Percentiles rank a stretch among this genome's conserved stretches.
Evolutionary conservation across 92 coral and sea anemone species (phyloP).

Genomic region (Epizoanthus rinbou): DNA sequence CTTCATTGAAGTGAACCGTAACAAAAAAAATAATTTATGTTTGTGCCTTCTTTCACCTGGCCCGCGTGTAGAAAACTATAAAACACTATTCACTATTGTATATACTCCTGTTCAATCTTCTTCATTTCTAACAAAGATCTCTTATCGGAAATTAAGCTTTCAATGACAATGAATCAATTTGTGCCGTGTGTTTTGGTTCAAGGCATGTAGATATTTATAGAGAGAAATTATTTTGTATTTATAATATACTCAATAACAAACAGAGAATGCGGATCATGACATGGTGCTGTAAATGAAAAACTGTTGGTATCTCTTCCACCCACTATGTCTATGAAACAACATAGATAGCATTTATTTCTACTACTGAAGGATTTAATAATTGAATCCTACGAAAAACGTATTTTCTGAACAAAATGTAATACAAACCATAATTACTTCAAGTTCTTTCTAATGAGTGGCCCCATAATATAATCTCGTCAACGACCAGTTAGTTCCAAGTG

Average conservation of each 20-base stretch:
- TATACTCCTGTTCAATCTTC: constrained; percentile 44
- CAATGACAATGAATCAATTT: constrained; percentile 69
- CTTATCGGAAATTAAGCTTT: constrained; percentile 86
- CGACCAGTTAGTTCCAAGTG: background rate
- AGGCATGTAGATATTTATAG: background rate
- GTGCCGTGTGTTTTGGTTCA: constrained; percentile 53
- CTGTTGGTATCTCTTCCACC: constrained; percentile 4
- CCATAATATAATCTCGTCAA: background rate
- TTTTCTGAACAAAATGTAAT: background rate
- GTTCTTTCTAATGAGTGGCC: background rate
- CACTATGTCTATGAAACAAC: background rate
- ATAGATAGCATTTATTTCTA: too few species aligned
- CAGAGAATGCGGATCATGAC: background rate
- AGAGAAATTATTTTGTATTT: too few species aligned
- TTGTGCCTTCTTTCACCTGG: constrained; percentile 56
- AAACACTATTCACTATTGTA: constrained; percentile 48
- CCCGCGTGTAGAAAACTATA: constrained; percentile 36
- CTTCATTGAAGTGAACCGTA: constrained; percentile 21
- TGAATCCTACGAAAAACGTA: background rate
- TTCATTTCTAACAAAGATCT: constrained; percentile 62
- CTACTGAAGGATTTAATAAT: too few species aligned
- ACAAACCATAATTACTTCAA: background rate
- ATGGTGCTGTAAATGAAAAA: background rate
- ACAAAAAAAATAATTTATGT: background rate
- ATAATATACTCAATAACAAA: constrained; percentile 25